phyloP scores from a whole-genome alignment of 1,140 invertebrate genomes.

The Mylabris phalerata region DNA sequence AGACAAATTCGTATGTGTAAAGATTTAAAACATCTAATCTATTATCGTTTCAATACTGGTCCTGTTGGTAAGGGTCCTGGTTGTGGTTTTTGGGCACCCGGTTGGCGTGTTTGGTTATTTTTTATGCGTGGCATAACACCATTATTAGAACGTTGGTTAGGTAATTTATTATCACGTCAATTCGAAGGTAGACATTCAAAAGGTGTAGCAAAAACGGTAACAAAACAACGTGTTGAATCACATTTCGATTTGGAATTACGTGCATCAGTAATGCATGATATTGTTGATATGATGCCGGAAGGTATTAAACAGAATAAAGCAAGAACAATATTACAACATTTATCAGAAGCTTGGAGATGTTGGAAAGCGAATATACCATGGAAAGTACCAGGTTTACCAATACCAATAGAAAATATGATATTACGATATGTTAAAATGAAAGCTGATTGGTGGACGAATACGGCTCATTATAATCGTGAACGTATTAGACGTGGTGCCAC shows the following conservation, averaged over 20 bases:
- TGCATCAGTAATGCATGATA: conserved; percentile 99
- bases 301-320: conserved; percentile 99
- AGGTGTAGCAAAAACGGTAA: conserved; percentile 98
- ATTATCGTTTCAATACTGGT: conserved; percentile 99
- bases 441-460: conserved; percentile 99
- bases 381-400: conserved; percentile 97
- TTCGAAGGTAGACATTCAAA: conserved; percentile 99
- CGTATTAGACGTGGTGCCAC: conserved; percentile 87
- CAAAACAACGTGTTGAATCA: conserved; percentile 98
- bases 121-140: conserved; percentile 99
- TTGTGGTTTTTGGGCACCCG: conserved; percentile 98
- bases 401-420: conserved; percentile 99
- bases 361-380: conserved; percentile 99
- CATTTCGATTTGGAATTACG: conserved; percentile 98
- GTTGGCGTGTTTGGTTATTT: conserved; percentile 99
- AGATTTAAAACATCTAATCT: conserved; percentile 98
- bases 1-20: conserved; percentile 99
- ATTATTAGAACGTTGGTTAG: conserved; percentile 94
- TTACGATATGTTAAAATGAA: conserved; percentile 99
- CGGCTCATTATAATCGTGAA: conserved; percentile 98
- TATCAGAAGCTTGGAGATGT: conserved; percentile 98
- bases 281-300: conserved; percentile 99
- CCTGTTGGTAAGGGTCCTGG: conserved; percentile 98
- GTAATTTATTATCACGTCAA: conserved; percentile 94
- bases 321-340: conserved; percentile 95